Evolutionary conservation across 2,113 vertebrate genomes (phyloP), one percentile per base, ranked within the genome.

Genomic region (Noturus placidus): DNA sequence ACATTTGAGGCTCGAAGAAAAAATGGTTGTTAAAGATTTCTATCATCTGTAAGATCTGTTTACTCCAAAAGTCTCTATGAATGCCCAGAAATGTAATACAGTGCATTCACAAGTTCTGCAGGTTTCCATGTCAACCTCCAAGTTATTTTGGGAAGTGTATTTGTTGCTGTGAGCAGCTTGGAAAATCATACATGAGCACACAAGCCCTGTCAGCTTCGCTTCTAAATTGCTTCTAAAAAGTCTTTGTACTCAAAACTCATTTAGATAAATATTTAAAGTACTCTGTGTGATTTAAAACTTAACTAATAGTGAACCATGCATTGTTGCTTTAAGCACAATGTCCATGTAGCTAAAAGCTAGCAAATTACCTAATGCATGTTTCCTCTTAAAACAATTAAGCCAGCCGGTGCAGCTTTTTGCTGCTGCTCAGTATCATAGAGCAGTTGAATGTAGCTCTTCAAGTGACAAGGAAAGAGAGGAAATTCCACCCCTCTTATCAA

Each of bases 51-150:
- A 56, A 33, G 19, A 10, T 8, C 6, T 78, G 3, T 15, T 78
- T 54, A 17, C 13, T 30, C 27, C 22, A n/a, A 78, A 54, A 78
- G 27, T 30, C 8, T 54, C 27, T 30, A 17, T 13, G 19, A 57
- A 35, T 20, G 27, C 7, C 6, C 4, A 9, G n/a, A 54, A 78
- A 38, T 30, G 30, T 30, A 17, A 57, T 22, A 20, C 17, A 35
- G 54, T 22, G 20, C 52, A 13, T 33, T 80, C 52, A 33, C 77
- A 3, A 80, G 7, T 80, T 56, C 77, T 56, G 50, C 10, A 80
- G n/a, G 52, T 80, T 57, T 80, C 77, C 77, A 80, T 80, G 77
- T 56, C 77, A 80, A 80, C 77, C 77, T 56, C n/a, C 5, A 80
- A 80, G 77, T 80, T 80, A 80, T 80, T 80, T 80, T 80, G 8